Conservation (phyloP, 2,113 vertebrate genomes). For the Burhinus bistriatus region DNA sequence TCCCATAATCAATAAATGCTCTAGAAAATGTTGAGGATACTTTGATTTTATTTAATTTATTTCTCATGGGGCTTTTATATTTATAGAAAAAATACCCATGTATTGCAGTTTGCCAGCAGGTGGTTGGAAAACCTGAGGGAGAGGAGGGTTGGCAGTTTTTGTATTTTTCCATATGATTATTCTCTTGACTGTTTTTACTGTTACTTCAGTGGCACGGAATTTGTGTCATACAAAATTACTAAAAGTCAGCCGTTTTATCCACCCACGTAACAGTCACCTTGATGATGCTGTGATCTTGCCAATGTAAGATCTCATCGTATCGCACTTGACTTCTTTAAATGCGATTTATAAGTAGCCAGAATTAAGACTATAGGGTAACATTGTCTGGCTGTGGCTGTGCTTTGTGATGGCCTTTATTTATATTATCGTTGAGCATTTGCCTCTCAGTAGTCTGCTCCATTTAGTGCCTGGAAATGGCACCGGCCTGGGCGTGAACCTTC, state of each 20-base stretch:
- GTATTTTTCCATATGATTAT: neutral
- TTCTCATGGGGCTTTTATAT: neutral
- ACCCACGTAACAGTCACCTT: accelerated
- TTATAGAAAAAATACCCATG: neutral
- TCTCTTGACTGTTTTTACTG: neutral
- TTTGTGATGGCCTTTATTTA: neutral
- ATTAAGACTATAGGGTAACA: neutral
- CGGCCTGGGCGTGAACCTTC: neutral
- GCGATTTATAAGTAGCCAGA: neutral
- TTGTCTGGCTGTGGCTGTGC: neutral
- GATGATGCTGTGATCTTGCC: neutral
- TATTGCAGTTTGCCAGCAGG: neutral
- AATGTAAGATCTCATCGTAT: neutral
- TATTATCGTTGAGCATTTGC: neutral
- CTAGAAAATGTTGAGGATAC: neutral
- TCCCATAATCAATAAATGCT: neutral
- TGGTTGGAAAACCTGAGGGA: constrained; percentile 15
- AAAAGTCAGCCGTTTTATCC: neutral
- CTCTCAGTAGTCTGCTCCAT: accelerated
- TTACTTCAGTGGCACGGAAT: neutral
- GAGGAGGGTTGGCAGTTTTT: neutral
- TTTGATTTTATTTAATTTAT: neutral
- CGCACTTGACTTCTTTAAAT: accelerated
- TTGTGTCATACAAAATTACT: neutral
- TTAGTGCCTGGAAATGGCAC: neutral